Evolutionary conservation across 2,797 vertebrate species (phyloP), one percentile per base, ranked within the genome.

Genomic region (Threskiornis aethiopicus): DNA sequence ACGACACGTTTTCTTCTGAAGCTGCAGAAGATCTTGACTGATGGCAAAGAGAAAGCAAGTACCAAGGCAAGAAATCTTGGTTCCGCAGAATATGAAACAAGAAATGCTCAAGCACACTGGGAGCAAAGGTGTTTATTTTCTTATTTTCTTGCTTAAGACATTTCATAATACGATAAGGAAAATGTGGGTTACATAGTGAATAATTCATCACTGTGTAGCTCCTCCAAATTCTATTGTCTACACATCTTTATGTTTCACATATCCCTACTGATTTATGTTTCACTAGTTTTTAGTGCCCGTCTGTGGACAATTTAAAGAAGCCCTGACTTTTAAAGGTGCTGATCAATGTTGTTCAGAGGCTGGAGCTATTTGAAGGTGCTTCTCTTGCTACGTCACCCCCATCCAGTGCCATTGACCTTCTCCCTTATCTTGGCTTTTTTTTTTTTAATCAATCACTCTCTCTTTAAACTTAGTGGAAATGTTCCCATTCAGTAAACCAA

Each of bases 41-140:
- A 90, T 62, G n/a, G 44, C 67, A 91, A 89, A 95, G 62, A 92
- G 9, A 97, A 97, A 78, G 58, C 28, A 96, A 93, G 35, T 8
- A 76, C 16, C 57, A 78, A 47, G 9, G 31, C 35, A 83, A 69
- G 51, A 78, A 76, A 55, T 59, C 21, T 51, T 76, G 35, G 20
- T 59, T 31, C 15, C 41, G 57, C 10, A 47, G 29, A 44, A 33
- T 31, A 57, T 18, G 42, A 85, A 94, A 64, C 9, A 47, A 13
- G 19, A 2, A 77, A 26, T 7, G 19, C 37, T 82, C 26, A 57
- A 49, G 16, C 22, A 51, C 31, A 35, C 17, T 17, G 25, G 29
- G 14, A 83, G 26, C 5, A 80, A 78, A 75, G 19, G 41, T 47
- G 4, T n/a, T 89, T 49, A 28, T n/a, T 73, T 89, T 59, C 51